Base-by-base conservation (phyloP, 2,113 vertebrate genomes). In the Fulica atra region DNA sequence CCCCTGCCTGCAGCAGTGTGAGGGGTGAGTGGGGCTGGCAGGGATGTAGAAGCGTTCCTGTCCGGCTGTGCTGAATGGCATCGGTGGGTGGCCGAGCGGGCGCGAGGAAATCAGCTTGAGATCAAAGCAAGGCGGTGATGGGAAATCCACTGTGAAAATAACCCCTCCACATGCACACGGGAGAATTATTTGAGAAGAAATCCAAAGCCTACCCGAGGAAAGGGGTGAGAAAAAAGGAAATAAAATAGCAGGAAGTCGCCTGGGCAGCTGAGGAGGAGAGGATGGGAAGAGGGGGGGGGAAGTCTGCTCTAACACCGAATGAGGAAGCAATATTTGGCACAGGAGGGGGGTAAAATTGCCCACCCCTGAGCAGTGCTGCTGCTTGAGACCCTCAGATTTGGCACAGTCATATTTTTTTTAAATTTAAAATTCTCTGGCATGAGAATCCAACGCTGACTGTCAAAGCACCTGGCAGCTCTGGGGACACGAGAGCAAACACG, bases 61-160 rank as follows among this genome's bases (percentile, higher is more conserved):
- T 40, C 72, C 61, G 46, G 16, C 31, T 20, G 2, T 9, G 23
- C 60, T 96, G 89, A 81, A 83, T 38, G 51, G 68, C 63, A 81
- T 20, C 10, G 0, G 83, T 29, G 83, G 73, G 80, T 88, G 92
- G 89, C 81, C 77, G 2, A 38, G 59, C 16, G 10, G 20, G 1
- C 31, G 20, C 31, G 68, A 81, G 33, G 29, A 73, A 64, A 88
- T 80, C 95, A 31, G 48, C 28, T 51, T 21, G 7, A 64, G 60
- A 96, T 89, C 91, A 97, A 97, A 98, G 95, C 61, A 14, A n/a
- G 9, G 74, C 5, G 1, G 19, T 21, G 73, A 18, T 40, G 83
- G 33, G 68, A 85, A 31, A 70, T 33, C 46, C 33, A 3, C 70
- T 63, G 64, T 24, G 31, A 72, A 65, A 60, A 51, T 5, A 33